phyloP scores from a whole-genome alignment of 2,888 invertebrate genomes.

The Papilio elwesi region DNA sequence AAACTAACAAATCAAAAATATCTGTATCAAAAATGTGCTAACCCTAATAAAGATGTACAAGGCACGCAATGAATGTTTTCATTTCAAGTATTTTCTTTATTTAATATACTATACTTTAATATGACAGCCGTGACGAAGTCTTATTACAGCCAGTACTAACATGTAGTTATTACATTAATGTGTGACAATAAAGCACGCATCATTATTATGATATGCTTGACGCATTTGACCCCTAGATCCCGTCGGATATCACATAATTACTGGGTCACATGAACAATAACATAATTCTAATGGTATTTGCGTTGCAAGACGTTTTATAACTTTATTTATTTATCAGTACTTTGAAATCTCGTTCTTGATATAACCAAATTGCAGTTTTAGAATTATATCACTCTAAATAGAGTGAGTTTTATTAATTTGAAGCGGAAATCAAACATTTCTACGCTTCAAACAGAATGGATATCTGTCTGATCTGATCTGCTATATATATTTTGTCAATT shows the following conservation, averaged over 20 bases:
- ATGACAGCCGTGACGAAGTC: slow-evolving; percentile 11
- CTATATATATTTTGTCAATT: no score
- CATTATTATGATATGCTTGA: slow-evolving; percentile 20
- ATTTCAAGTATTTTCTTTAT: not conserved
- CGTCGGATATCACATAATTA: slow-evolving; percentile 30
- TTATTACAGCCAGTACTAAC: slow-evolving; percentile 1
- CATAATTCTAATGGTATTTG: not conserved
- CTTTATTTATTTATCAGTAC: not conserved
- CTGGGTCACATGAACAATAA: slow-evolving; percentile 31
- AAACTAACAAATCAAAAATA: no score
- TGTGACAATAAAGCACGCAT: slow-evolving; percentile 27
- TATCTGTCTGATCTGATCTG: no score
- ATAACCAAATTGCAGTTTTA: not conserved
- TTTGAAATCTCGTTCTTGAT: not conserved
- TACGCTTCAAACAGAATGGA: no score
- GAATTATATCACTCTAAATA: no score
- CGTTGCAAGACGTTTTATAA: not conserved
- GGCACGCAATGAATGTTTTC: no score
- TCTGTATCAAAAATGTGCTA: no score
- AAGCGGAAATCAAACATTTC: no score
- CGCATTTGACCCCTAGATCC: slow-evolving; percentile 34
- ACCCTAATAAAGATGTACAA: no score
- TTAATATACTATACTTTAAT: no score
- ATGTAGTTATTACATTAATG: slow-evolving; percentile 17
- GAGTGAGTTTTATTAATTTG: no score